phyloP scores from a whole-genome alignment of 2,113 vertebrate genomes.

The Sphyrna mokarran region DNA sequence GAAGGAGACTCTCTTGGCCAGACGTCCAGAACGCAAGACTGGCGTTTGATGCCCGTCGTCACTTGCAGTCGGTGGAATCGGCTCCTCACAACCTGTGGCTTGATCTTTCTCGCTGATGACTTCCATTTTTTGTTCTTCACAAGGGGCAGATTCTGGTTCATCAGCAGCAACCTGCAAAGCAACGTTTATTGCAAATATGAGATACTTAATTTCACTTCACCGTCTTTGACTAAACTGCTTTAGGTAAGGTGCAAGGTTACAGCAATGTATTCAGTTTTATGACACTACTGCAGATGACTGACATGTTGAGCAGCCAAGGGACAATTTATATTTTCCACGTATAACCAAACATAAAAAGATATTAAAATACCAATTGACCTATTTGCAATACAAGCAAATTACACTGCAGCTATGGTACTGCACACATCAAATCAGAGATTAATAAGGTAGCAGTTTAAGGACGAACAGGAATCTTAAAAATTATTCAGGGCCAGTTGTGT shows the following conservation, averaged over 20 bases:
- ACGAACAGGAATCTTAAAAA: neutral
- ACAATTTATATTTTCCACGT: neutral
- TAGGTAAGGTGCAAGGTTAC: neutral
- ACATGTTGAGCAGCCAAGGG: neutral
- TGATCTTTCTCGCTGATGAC: neutral
- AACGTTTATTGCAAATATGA: neutral
- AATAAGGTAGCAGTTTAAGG: too few relatives aligned
- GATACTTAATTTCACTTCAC: neutral
- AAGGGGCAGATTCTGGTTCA: neutral
- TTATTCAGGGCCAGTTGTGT: neutral
- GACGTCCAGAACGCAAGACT: neutral
- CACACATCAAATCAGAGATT: neutral
- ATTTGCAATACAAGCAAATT: neutral
- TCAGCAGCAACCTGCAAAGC: neutral
- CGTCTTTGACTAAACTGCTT: neutral
- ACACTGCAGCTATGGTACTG: neutral
- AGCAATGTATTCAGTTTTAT: neutral
- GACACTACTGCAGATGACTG: too few relatives aligned
- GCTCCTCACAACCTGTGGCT: neutral
- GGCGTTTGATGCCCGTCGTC: neutral
- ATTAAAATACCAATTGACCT: neutral
- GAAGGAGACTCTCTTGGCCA: constrained; percentile 58
- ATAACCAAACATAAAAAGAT: neutral
- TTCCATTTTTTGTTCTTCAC: too few relatives aligned
- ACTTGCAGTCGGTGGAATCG: neutral